Evolutionary conservation across 2,888 invertebrate species (phyloP).

Genomic region (Spisula subtruncata): DNA sequence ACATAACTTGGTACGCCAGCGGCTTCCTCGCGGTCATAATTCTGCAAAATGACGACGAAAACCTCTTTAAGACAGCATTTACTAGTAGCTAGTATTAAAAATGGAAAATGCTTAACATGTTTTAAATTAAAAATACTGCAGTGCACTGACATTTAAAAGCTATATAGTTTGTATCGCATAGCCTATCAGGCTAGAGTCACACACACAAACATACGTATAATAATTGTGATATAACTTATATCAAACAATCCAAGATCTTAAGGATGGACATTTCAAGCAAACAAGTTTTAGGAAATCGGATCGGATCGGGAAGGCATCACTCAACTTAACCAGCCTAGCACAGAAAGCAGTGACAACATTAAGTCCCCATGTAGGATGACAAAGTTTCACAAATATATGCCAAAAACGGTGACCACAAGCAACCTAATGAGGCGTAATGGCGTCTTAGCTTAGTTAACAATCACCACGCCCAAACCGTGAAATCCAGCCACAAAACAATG

Average conservation of each 20-base stretch:
- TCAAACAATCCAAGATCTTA: not conserved
- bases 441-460: no score
- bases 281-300: no score
- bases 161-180: not conserved
- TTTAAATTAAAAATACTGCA: not conserved
- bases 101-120: not conserved
- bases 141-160: not conserved
- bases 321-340: no score
- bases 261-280: no score
- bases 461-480: no score
- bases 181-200: not conserved
- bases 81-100: not conserved
- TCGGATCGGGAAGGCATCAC: no score
- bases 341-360: no score
- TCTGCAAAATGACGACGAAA: conserved; percentile 73
- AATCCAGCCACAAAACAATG: no score
- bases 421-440: no score
- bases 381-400: no score
- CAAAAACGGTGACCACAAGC: no score
- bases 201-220: not conserved
- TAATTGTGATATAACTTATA: not conserved
- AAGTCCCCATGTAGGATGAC: no score
- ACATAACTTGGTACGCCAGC: conserved; percentile 82
- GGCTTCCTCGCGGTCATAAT: conserved; percentile 84
- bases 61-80: not conserved